phyloP scores from a whole-genome alignment of 2,888 invertebrate species.

The Coelopa pilipes region DNA sequence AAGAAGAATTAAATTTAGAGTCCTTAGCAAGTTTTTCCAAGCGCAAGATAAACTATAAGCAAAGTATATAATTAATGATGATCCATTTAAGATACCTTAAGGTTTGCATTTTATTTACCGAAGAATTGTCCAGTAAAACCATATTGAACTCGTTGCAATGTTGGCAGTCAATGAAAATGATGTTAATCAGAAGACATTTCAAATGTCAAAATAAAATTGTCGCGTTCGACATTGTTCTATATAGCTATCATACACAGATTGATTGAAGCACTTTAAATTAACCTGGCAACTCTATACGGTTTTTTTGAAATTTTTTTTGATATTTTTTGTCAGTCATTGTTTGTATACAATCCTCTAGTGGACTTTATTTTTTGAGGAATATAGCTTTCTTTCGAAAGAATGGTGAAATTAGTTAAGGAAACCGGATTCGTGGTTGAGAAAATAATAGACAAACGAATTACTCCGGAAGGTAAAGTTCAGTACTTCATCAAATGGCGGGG shows the following conservation, averaged over 20 bases:
- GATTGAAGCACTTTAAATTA: too few relatives aligned
- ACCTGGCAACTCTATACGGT: too few relatives aligned
- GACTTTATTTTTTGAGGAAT: background rate
- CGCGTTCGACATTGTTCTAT: too few relatives aligned
- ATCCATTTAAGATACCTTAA: slow-evolving; percentile 16
- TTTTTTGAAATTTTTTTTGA: too few relatives aligned
- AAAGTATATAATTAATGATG: background rate
- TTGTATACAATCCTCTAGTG: too few relatives aligned
- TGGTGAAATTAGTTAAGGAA: slow-evolving; percentile 59
- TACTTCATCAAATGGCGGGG: slow-evolving; percentile 83
- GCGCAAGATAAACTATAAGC: slow-evolving; percentile 60
- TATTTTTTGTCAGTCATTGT: too few relatives aligned
- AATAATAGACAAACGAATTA: slow-evolving; percentile 82
- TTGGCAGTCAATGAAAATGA: slow-evolving; percentile 1
- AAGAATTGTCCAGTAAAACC: slow-evolving; percentile 66
- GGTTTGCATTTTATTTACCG: slow-evolving; percentile 54
- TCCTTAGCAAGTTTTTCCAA: slow-evolving; percentile 78
- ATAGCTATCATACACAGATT: too few relatives aligned
- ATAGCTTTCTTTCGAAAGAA: slow-evolving; percentile 40
- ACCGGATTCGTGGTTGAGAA: slow-evolving; percentile 91
- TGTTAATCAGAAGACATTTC: too few relatives aligned
- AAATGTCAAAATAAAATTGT: too few relatives aligned
- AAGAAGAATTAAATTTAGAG: slow-evolving; percentile 81
- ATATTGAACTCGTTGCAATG: slow-evolving; percentile 50
- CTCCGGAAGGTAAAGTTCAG: slow-evolving; percentile 77